A percentile compares a stretch with the other conserved stretches of the same genome.
Conservation (phyloP, 2,113 vertebrate species). For the Gambusia holbrooki region DNA sequence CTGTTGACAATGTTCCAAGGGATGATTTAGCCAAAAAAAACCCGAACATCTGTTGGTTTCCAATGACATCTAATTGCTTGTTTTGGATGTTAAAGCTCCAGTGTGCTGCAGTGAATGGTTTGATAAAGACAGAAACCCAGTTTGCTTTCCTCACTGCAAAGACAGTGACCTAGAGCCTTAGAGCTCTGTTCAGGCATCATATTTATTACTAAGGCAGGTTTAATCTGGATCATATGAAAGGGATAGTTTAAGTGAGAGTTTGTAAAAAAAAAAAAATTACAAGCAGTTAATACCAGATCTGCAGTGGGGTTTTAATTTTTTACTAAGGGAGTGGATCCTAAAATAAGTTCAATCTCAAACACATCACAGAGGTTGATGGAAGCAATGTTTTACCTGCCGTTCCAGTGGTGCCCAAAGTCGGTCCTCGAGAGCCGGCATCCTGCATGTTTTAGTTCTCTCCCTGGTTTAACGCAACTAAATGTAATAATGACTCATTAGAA, state of each 20-base stretch:
- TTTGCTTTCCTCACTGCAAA: conserved; percentile 36
- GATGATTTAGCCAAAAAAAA: conserved; percentile 54
- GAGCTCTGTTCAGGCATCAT: conserved; percentile 33
- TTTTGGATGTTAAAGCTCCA: conserved; percentile 37
- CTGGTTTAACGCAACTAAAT: too few relatives aligned
- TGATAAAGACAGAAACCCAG: conserved; percentile 58
- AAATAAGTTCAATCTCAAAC: neutral
- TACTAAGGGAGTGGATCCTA: too few relatives aligned
- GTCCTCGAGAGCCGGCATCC: too few relatives aligned
- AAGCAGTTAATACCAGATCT: neutral
- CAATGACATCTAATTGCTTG: conserved; percentile 49
- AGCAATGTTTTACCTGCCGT: neutral
- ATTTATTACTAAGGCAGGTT: conserved; percentile 41
- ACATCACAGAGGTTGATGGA: neutral
- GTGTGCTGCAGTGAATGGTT: conserved; percentile 48
- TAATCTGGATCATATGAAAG: conserved; percentile 48
- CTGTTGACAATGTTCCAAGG: conserved; percentile 69
- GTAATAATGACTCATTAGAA: too few relatives aligned
- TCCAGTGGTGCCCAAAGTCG: too few relatives aligned
- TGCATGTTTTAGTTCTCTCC: too few relatives aligned
- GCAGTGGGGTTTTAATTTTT: neutral
- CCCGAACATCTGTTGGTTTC: conserved; percentile 60
- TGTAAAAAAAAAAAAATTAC: neutral
- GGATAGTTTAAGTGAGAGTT: neutral
- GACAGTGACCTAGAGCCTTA: conserved; percentile 26